These are phyloP conservation scores for Neodiprion fabricii DNA, from an alignment of 1,140 invertebrate species.

Conservation along the genomic window DNA sequence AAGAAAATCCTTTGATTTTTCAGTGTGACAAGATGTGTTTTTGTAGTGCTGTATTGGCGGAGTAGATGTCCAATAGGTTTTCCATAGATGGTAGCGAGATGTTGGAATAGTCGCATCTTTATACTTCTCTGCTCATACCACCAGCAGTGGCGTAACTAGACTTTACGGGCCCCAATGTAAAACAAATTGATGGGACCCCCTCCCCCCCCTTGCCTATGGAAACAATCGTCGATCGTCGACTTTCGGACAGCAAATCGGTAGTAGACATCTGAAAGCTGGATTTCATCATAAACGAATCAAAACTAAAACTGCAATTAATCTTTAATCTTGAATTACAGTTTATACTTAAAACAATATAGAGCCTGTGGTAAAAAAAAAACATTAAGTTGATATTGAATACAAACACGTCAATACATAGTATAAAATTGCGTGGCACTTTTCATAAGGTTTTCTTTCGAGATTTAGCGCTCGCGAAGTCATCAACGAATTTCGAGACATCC, in stretches of 20 bases:
- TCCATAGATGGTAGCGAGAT: too few relatives aligned
- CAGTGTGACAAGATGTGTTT: too few relatives aligned
- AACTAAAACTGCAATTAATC: conserved; percentile 14
- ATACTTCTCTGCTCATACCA: too few relatives aligned
- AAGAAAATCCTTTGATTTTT: too few relatives aligned
- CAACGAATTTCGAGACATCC: conserved; percentile 17
- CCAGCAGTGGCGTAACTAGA: conserved; percentile 16
- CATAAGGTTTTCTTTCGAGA: conserved; percentile 16
- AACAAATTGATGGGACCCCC: conserved; percentile 10
- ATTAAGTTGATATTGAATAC: conserved; percentile 13
- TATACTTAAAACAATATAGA: conserved; percentile 11
- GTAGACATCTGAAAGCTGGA: conserved; percentile 13
- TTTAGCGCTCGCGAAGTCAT: conserved; percentile 18
- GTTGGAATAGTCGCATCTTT: too few relatives aligned
- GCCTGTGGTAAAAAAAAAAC: conserved; percentile 11
- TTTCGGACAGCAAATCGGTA: not conserved
- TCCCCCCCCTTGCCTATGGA: conserved; percentile 14
- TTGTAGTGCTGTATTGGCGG: too few relatives aligned
- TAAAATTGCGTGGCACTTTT: conserved; percentile 15
- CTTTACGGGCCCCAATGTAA: conserved; percentile 18
- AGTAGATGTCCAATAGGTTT: too few relatives aligned
- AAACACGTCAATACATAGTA: conserved; percentile 13
- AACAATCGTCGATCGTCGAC: conserved; percentile 11
- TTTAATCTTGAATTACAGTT: conserved; percentile 15
- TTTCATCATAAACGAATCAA: conserved; percentile 19